A percentile compares a stretch with the other conserved stretches of the same genome.
These are phyloP conservation scores for Nemurella pictetii DNA, from an alignment of 2,888 invertebrate species.

Conservation along the genomic window DNA sequence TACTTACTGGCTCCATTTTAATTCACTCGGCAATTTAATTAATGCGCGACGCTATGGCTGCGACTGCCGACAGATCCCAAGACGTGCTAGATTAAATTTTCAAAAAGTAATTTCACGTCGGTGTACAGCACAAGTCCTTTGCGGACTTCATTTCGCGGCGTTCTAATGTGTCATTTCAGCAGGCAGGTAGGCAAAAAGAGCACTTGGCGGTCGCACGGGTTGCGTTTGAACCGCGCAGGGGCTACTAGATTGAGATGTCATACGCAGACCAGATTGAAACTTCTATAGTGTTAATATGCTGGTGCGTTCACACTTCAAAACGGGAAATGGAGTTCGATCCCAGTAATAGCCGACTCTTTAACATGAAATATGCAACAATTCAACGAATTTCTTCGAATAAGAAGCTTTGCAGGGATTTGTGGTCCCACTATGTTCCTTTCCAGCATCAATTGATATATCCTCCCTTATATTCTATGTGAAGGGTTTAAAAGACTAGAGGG, in stretches of 20 bases:
- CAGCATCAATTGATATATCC: constrained; percentile 9
- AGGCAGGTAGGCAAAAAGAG: not conserved
- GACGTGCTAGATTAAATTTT: not conserved
- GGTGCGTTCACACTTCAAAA: not conserved
- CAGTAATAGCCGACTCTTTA: not conserved
- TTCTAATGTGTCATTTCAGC: not conserved
- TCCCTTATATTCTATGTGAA: constrained; percentile 15
- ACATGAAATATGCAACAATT: not conserved
- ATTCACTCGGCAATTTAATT: not conserved
- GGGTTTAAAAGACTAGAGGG: constrained; percentile 8
- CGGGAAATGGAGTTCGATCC: not conserved
- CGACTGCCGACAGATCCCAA: not conserved
- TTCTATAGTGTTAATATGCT: not conserved
- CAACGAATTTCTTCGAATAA: not conserved
- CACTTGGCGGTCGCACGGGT: not conserved
- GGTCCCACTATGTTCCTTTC: not conserved
- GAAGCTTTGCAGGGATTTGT: not conserved
- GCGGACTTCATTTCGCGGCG: not conserved
- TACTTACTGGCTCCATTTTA: not conserved
- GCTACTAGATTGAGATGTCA: not conserved
- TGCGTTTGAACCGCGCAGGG: not conserved
- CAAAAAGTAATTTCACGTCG: not conserved
- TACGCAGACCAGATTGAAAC: not conserved
- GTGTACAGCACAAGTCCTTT: not conserved
- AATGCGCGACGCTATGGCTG: not conserved